Evolutionary conservation across 2,888 invertebrate genomes (phyloP), one percentile per base, ranked within the genome.

Genomic region (Aleiodes alternator): DNA sequence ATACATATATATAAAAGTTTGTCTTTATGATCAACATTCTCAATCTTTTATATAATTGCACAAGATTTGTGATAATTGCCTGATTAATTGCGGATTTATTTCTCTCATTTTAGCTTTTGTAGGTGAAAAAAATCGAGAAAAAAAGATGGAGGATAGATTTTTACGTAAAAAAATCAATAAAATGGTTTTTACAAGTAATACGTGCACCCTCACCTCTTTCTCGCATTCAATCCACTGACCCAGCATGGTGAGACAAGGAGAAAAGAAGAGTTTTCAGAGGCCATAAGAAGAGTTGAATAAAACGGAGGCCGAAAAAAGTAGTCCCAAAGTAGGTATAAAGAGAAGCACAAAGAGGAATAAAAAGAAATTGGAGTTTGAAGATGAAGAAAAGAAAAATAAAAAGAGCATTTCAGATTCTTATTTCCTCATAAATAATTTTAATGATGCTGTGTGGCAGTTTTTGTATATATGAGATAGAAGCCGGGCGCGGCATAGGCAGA

Each of bases 371-470:
- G 74, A 78, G 77, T 69, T 51, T 56, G 16, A 57, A 23, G 2
- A 70, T 29, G 56, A 8, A 14, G 16, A 57, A 70, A 57, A 70
- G 38, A 64, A 8, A 14, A 29, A 69, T 34, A 23, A 53, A 75
- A 75, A 75, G 80, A 82, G 83, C 82, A 82, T 82, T 82, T 83
- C 81, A 83, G 83, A 86, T 86, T 86, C 87, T 87, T 85, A 86
- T 86, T 87, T 87, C 80, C 80, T 84, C 87, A 87, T 87, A 87
- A 87, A 87, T 87, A 86, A 87, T 86, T 87, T 87, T 87, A 87
- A 87, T 86, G 87, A 87, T 87, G 84, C 84, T 80, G 83, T 82
- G 81, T 85, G 84, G 85, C 85, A 84, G 85, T 83, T 84, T 83
- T 84, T 80, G 82, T 82, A 83, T 82, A 86, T 68, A 68, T 82